A percentile compares a stretch with the other conserved stretches of the same genome.
These are phyloP conservation scores for Venustaconcha ellipsiformis DNA, from an alignment of 1,140 invertebrate genomes.

Conservation along the genomic window DNA sequence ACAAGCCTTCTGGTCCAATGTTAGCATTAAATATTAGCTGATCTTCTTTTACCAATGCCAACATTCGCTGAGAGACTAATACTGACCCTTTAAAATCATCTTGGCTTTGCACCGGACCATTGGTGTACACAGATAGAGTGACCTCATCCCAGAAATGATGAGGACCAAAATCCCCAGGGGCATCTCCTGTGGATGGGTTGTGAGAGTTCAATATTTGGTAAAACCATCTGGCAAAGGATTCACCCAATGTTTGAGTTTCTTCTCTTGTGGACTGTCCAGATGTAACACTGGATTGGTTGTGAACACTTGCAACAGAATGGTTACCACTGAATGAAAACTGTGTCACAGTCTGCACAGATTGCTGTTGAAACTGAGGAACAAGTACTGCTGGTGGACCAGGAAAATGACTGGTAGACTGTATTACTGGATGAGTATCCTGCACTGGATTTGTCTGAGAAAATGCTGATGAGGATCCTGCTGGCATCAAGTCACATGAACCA, in stretches of 20 bases:
- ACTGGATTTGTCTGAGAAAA: no score
- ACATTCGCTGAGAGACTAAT: constrained; percentile 65
- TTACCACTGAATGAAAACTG: no score
- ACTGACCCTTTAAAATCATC: constrained; percentile 42
- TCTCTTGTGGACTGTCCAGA: constrained; percentile 1
- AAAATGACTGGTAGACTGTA: no score
- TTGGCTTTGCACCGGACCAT: constrained; percentile 37
- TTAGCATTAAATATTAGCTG: constrained; percentile 76
- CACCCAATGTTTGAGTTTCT: constrained; percentile 69
- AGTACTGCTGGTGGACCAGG: no score
- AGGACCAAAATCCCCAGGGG: constrained; percentile 63
- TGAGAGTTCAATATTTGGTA: constrained; percentile 72
- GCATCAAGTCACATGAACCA: no score
- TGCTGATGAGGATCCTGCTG: no score
- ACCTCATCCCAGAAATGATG: constrained; percentile 75
- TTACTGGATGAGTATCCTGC: no score
- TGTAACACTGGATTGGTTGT: background rate
- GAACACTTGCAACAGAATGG: no score
- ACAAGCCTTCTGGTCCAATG: constrained; percentile 70
- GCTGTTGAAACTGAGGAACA: no score
- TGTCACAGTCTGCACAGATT: no score
- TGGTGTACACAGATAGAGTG: constrained; percentile 48
- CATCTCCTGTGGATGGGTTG: constrained; percentile 44
- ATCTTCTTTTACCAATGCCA: constrained; percentile 66
- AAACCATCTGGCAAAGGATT: constrained; percentile 76